A percentile compares a stretch with the other conserved stretches of the same genome.
Conservation (phyloP, 2,888 invertebrate genomes). For the Hesperia comma region DNA sequence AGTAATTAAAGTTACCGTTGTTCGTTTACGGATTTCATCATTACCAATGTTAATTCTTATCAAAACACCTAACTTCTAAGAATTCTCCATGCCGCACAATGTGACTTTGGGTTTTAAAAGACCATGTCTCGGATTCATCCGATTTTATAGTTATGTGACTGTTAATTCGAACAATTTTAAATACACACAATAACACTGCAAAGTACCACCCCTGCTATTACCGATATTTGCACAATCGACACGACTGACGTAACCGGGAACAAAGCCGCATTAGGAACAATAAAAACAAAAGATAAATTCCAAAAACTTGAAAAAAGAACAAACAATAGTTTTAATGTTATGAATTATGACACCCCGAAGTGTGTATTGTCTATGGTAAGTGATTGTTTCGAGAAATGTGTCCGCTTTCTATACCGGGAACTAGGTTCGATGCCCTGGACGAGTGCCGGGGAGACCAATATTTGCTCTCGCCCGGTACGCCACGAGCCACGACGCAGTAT, state of each 20-base stretch:
- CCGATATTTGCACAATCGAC: slow-evolving; percentile 26
- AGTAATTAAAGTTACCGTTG: no score
- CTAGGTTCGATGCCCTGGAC: slow-evolving; percentile 17
- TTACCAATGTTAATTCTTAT: no score
- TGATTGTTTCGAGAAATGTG: slow-evolving; percentile 35
- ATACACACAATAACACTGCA: no score
- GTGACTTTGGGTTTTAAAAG: no score
- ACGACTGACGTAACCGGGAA: slow-evolving; percentile 18
- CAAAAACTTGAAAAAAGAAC: slow-evolving; percentile 40
- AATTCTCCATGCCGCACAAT: no score
- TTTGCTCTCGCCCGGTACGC: slow-evolving; percentile 11
- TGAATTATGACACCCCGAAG: slow-evolving; percentile 35
- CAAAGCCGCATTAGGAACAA: slow-evolving; percentile 33
- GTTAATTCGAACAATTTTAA: no score
- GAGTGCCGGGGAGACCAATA: slow-evolving; percentile 17
- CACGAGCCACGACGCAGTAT: neutral
- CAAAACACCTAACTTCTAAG: no score
- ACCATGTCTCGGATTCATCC: no score
- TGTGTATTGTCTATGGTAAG: slow-evolving; percentile 27
- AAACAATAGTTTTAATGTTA: slow-evolving; percentile 25
- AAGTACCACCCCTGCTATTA: neutral
- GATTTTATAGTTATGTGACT: no score
- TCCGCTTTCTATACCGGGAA: slow-evolving; percentile 27
- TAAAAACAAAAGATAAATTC: slow-evolving; percentile 42
- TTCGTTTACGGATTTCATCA: no score